Evolutionary conservation across 2,888 invertebrate genomes (phyloP), one percentile per base, ranked within the genome.

Genomic region (Polydrusus cervinus): DNA sequence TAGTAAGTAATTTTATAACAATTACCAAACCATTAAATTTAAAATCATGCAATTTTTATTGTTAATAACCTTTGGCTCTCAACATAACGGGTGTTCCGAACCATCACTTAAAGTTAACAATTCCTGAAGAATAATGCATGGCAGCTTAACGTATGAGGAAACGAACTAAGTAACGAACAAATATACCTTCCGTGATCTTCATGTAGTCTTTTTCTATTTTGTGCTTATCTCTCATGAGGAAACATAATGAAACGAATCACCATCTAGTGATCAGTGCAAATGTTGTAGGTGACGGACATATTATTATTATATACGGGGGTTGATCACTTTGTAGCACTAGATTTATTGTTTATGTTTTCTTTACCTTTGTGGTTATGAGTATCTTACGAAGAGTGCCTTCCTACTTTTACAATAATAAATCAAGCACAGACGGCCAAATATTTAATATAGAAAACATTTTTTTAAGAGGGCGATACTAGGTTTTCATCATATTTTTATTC

Each of bases 211-310:
- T 61, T 69, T 69, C 38, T 57, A 47, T 57, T 55, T 68, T 57
- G 34, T 30, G 34, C n/a, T 25, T 69, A 71, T 55, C 71, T 49
- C 71, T 62, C 62, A 51, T 55, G 71, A 47, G 69, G 38, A 34
- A 79, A 78, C 78, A 80, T 80, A 82, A 81, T 80, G 81, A 78
- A 81, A 81, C 80, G 79, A 77, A 79, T 80, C 79, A 79, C 78
- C 78, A 70, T 76, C 69, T 53, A 74, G 78, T 78, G 76, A 79
- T 79, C 79, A 65, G 74, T 78, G 78, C 78, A 71, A 77, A 78
- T 77, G 78, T 79, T 79, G 25, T 11, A 16, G 16, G 14, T 45
- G 30, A 45, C 43, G 45, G 20, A 57, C 55, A 11, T 45, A 14
- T 68, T 1, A 25, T 25, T 25, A n/a, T n/a, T n/a, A n/a, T 25